phyloP scores from a whole-genome alignment of 2,888 invertebrate genomes.

The Hydroisotoma schaefferi region DNA sequence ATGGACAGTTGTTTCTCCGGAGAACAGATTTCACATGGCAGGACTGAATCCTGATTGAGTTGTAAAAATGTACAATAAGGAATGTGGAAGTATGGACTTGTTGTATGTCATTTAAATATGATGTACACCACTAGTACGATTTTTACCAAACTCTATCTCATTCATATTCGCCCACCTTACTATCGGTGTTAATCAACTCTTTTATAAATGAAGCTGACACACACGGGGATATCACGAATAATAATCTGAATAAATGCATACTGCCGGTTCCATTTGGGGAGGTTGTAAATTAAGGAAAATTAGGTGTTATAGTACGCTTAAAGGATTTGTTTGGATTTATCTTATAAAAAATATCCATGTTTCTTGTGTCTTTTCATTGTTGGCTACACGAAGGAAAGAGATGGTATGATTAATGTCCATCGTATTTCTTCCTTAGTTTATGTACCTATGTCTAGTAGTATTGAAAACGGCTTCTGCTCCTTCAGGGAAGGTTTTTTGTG shows the following conservation, averaged over 20 bases:
- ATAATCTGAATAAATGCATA: not conserved
- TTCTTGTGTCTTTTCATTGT: too few species aligned
- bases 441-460: not conserved
- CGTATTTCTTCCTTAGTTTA: not conserved
- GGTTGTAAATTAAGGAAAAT: not conserved
- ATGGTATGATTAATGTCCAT: not conserved
- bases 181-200: conserved; percentile 1
- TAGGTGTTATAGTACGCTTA: not conserved
- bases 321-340: not conserved
- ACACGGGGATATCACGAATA: not conserved
- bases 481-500: not conserved
- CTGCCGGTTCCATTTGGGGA: not conserved
- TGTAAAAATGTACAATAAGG: not conserved
- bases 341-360: not conserved
- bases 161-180: conserved; percentile 4
- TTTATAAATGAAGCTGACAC: not conserved
- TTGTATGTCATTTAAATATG: not conserved
- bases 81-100: not conserved
- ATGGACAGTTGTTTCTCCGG: not conserved
- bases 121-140: too few species aligned
- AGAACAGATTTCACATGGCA: conserved; percentile 1
- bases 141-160: too few species aligned
- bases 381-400: not conserved
- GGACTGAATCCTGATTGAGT: not conserved
- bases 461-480: too few species aligned